Evolutionary conservation across 2,888 invertebrate genomes (phyloP), one percentile per base, ranked within the genome.

Genomic region (Polydrusus tereticollis): DNA sequence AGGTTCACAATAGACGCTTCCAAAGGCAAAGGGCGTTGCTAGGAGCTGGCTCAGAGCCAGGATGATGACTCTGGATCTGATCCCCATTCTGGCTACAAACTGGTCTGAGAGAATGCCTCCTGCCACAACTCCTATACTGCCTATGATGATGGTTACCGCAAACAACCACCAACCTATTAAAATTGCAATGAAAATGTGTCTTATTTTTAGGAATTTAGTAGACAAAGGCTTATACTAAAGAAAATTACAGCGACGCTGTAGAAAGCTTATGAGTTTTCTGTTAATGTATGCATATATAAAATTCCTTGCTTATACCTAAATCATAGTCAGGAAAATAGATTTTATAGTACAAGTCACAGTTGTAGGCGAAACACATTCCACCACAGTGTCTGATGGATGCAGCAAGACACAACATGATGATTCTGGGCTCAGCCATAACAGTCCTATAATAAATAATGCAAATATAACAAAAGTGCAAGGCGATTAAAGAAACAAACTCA

Each of bases 311-410:
- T n/a, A n/a, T 55, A 79, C 95, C 94, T 12, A 95, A 89, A 86
- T 95, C 95, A 79, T 94, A 93, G 80, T 95, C 94, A 0, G 96
- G 96, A 86, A 94, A 96, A 85, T 95, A 95, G 70, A 90, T 92
- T 74, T 94, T 91, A 85, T 95, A 96, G 86, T 95, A 96, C 60
- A 95, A 87, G 83, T 96, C 95, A 5, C 95, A 95, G 84, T 96
- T 96, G 87, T 96, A 96, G 0, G 95, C 95, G 86, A 96, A 96
- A 74, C 93, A 93, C 92, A 95, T 94, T 74, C 96, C 96, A 77
- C 93, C 95, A 78, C 94, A 94, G 86, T 96, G 95, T 78, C 95
- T 90, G 78, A 96, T 92, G 43, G 95, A 94, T 16, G 95, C 95
- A n/a, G 95, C 95, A 1, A 95, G 84, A 83, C 94, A 94, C 64